Conservation (phyloP, 2,888 invertebrate species). For the Andricus curvator region DNA sequence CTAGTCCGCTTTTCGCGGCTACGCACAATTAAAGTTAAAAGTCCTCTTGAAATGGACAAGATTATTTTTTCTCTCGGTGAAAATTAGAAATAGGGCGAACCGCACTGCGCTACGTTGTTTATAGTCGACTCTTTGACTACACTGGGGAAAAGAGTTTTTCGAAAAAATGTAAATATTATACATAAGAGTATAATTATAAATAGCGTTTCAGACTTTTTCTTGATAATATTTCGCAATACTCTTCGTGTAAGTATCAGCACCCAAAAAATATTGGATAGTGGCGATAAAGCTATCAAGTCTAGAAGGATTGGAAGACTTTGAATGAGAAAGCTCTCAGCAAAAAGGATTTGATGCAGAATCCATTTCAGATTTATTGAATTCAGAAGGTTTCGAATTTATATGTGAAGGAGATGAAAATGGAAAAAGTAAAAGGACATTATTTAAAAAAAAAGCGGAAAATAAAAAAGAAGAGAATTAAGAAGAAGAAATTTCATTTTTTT, state of each 20-base stretch:
- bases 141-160: constrained; percentile 6
- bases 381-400: neutral
- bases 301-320: neutral
- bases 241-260: constrained; percentile 35
- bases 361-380: neutral
- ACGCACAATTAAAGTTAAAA: neutral
- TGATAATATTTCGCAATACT: constrained; percentile 35
- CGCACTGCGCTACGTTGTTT: neutral
- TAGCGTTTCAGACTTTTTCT: constrained; percentile 6
- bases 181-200: constrained; percentile 27
- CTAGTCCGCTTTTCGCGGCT: neutral
- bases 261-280: constrained; percentile 6
- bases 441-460: neutral
- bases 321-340: neutral
- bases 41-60: neutral
- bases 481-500: constrained; percentile 6
- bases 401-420: neutral
- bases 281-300: neutral
- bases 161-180: constrained; percentile 33
- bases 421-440: constrained; percentile 17
- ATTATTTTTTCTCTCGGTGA: constrained; percentile 2
- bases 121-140: neutral
- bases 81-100: neutral
- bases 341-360: neutral
- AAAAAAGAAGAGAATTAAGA: constrained; percentile 4